Percentiles rank a stretch among this genome's conserved stretches.
phyloP scores from a whole-genome alignment of 2,113 vertebrate genomes.

The Montifringilla adamsi region DNA sequence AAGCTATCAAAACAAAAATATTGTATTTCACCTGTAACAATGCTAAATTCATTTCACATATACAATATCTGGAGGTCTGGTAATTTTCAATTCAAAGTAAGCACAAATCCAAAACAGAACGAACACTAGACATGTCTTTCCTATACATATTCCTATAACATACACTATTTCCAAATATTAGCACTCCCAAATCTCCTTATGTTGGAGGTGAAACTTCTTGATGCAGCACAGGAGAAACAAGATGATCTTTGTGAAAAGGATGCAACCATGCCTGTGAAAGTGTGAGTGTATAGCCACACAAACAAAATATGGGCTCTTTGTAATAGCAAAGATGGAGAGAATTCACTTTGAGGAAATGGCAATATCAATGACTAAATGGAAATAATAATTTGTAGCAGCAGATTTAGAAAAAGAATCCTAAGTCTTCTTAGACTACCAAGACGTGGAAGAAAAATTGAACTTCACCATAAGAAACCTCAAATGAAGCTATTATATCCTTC shows the following conservation, averaged over 20 bases:
- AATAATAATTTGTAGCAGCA: background rate
- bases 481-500: background rate
- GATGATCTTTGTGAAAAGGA: background rate
- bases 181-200: background rate
- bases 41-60: background rate
- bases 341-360: background rate
- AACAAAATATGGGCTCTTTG: background rate
- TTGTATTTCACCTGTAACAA: background rate
- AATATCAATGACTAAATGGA: background rate
- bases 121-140: background rate
- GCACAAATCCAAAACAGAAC: background rate
- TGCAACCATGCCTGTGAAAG: background rate
- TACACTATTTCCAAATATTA: background rate
- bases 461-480: background rate
- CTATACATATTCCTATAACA: background rate
- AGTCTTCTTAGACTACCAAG: background rate
- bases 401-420: background rate
- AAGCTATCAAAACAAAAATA: background rate
- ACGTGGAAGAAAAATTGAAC: background rate
- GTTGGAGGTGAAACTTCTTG: background rate
- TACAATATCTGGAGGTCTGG: background rate
- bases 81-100: background rate
- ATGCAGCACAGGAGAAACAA: background rate
- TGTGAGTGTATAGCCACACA: background rate
- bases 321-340: background rate